These are phyloP conservation scores for Drosophila neoperkinsi DNA, from an alignment of 2,888 invertebrate species.

Conservation along the genomic window DNA sequence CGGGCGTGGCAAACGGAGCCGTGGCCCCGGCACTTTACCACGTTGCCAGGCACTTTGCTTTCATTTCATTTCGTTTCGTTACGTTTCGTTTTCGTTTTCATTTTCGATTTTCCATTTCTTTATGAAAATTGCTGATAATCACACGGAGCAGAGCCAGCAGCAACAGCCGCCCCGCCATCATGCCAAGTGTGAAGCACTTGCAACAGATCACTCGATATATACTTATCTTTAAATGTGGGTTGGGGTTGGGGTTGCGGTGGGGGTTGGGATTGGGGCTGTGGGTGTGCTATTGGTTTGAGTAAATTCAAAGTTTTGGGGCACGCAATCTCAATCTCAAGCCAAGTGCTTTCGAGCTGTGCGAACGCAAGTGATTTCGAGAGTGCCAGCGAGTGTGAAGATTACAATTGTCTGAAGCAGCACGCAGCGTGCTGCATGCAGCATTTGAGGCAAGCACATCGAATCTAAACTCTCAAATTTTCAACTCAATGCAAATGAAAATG, in stretches of 20 bases:
- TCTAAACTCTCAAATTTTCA: neutral
- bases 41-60: constrained; percentile 75
- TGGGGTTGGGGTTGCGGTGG: neutral
- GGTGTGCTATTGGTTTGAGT: neutral
- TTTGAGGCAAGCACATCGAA: neutral
- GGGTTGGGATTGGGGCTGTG: neutral
- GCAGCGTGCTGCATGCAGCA: neutral
- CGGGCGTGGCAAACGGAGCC: constrained; percentile 57
- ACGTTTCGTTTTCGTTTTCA: constrained; percentile 8
- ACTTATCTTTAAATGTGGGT: constrained; percentile 40
- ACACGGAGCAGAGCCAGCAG: constrained; percentile 37
- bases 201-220: constrained; percentile 66
- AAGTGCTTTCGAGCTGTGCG: constrained; percentile 32
- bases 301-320: constrained; percentile 1
- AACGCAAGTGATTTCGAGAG: constrained; percentile 58
- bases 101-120: constrained; percentile 73
- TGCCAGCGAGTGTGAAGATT: constrained; percentile 51
- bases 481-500: neutral
- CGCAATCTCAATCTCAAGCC: constrained; percentile 14
- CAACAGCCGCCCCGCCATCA: constrained; percentile 35
- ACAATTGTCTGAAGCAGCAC: constrained; percentile 24
- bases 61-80: constrained; percentile 51
- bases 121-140: constrained; percentile 79
- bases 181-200: constrained; percentile 68
- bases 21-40: constrained; percentile 71